Conservation (phyloP, 2,797 vertebrate genomes). For the Girardinus metallicus region DNA sequence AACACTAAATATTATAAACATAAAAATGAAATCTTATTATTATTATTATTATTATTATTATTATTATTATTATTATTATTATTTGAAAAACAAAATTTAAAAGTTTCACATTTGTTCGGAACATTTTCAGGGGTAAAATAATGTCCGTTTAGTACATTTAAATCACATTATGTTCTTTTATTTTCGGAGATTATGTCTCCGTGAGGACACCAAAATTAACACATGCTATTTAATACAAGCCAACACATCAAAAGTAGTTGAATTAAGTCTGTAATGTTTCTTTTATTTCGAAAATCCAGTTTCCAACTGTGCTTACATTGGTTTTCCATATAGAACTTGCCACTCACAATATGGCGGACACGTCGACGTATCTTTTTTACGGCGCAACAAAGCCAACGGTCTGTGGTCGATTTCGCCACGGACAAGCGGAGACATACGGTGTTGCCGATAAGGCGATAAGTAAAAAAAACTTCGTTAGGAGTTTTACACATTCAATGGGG, state of each 20-base stretch:
- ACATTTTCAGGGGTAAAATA: neutral
- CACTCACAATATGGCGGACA: conserved; percentile 3
- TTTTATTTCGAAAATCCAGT: neutral
- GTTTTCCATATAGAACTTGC: neutral
- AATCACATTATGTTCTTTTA: neutral
- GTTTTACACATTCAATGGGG: neutral
- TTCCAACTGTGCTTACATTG: neutral
- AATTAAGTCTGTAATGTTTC: neutral
- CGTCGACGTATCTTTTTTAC: neutral
- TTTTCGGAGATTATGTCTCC: neutral
- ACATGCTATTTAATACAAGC: neutral
- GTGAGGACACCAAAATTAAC: neutral
- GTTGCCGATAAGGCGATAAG: neutral
- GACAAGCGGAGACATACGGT: neutral
- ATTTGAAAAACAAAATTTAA: neutral
- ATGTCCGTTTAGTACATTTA: neutral
- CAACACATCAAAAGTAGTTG: neutral
- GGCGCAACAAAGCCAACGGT: neutral
- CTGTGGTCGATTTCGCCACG: neutral
- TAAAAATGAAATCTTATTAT: too few relatives aligned
- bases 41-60: neutral
- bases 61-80: neutral
- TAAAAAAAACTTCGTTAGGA: fast-evolving
- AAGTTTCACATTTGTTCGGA: neutral
- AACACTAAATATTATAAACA: too few relatives aligned